Base-by-base conservation (phyloP, 2,113 vertebrate genomes). In the Pandion haliaetus region DNA sequence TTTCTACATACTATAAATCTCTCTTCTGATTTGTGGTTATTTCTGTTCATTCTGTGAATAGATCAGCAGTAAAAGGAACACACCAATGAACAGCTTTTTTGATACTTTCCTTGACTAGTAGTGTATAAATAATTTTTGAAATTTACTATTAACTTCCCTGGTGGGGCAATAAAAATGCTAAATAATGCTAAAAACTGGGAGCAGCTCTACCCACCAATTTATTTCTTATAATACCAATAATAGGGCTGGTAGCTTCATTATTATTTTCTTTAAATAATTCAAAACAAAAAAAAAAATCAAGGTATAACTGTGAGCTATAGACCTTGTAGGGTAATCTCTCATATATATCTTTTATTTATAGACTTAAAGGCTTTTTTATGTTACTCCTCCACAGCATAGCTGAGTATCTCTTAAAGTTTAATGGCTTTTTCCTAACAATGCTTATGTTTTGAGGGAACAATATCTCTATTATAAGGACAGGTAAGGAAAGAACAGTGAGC, bases 161-260 rank as follows among this genome's bases (percentile, higher is more conserved):
- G 79, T 96, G 90, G 90, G 94, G 95, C 96, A 98, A 98, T 97
- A 97, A 98, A 98, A 98, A 95, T 85, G 89, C 81, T 97, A 97
- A 98, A 95, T 96, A 96, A 96, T 82, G 97, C 90, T 87, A 80
- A 83, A 95, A 88, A 49, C 77, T 96, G 79, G 61, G 96, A 97
- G 63, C 36, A 91, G 47, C 62, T 90, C 78, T 95, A 90, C 86
- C 87, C 84, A 89, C 77, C n/a, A 74, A 92, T 97, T 94, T 86
- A 78, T 96, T 96, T 96, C 94, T 96, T 93, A 82, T 86, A 77
- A 88, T 96, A 93, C 84, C 61, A 96, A 65, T 91, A 95, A 92
- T 77, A 96, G 83, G 91, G 21, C 82, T 95, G 87, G 50, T 95
- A 95, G 45, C 13, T 59, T 92, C 83, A 67, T 88, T 69, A 87